These are phyloP conservation scores for Chelonus insularis DNA, from an alignment of 1,140 invertebrate species.

Conservation along the genomic window DNA sequence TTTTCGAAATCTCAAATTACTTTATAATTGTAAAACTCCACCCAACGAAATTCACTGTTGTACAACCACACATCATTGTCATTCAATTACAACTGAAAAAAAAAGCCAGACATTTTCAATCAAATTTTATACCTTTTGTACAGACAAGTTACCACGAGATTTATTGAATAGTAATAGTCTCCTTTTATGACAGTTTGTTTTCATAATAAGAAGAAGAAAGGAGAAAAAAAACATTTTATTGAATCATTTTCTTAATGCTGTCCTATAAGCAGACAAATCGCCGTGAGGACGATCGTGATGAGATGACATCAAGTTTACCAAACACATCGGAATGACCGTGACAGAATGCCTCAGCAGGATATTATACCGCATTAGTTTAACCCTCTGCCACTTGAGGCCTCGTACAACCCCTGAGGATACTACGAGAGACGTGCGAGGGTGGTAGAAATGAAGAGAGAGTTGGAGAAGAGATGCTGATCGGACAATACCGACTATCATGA, in stretches of 20 bases:
- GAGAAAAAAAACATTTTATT: too few species aligned
- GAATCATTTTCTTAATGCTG: too few species aligned
- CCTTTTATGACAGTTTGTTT: too few species aligned
- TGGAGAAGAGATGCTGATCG: not conserved
- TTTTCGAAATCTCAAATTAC: not conserved
- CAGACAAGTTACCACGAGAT: too few species aligned
- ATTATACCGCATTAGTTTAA: conserved; percentile 9
- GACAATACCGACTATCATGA: conserved; percentile 5
- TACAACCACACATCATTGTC: not conserved
- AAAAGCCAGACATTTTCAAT: too few species aligned
- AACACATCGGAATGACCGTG: conserved; percentile 14
- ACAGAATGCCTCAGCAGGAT: conserved; percentile 9
- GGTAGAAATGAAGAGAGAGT: conserved; percentile 6
- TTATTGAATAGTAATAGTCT: too few species aligned
- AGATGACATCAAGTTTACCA: conserved; percentile 1
- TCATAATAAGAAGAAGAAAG: too few species aligned
- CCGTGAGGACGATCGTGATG: too few species aligned
- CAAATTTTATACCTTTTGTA: too few species aligned
- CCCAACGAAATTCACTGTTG: not conserved
- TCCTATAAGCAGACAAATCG: too few species aligned
- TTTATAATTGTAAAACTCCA: not conserved
- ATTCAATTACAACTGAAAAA: too few species aligned
- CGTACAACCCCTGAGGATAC: not conserved
- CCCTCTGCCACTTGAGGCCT: conserved; percentile 10
- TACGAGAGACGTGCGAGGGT: not conserved